Evolutionary conservation across 2,797 vertebrate species (phyloP).

Genomic region (Myripristis jacobus): DNA sequence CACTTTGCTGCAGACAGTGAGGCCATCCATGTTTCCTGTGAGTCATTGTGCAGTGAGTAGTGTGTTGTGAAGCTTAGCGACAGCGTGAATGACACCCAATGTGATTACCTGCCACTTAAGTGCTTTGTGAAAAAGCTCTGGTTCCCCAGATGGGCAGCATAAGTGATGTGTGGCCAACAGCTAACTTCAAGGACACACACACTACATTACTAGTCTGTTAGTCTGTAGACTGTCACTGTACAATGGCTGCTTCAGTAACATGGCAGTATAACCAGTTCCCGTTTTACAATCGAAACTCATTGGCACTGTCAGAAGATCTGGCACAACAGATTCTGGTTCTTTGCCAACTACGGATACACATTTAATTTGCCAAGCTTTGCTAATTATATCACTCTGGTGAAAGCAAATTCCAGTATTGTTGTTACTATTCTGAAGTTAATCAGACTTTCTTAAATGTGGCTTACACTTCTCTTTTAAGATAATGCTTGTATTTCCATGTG

Average conservation of each 20-base stretch:
- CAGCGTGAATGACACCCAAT: slow-evolving; percentile 24
- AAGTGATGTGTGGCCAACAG: slow-evolving; percentile 17
- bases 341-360: too few species aligned
- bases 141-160: slow-evolving; percentile 16
- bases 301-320: background rate
- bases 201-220: background rate
- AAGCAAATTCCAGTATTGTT: too few species aligned
- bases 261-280: background rate
- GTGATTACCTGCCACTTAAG: slow-evolving; percentile 60
- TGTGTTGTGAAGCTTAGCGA: background rate
- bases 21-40: background rate
- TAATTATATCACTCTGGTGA: too few species aligned
- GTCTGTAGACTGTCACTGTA: background rate
- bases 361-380: too few species aligned
- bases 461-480: too few species aligned
- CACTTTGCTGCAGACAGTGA: background rate
- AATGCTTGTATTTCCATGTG: too few species aligned
- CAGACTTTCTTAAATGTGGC: too few species aligned
- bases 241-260: background rate
- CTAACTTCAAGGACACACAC: slow-evolving; percentile 29
- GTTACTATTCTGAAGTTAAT: too few species aligned
- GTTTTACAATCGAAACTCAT: background rate
- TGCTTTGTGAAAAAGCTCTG: slow-evolving; percentile 62
- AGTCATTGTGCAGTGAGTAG: background rate
- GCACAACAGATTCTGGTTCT: background rate